Conservation (phyloP, 2,797 vertebrate genomes). For the Cyprinodon diabolis region DNA sequence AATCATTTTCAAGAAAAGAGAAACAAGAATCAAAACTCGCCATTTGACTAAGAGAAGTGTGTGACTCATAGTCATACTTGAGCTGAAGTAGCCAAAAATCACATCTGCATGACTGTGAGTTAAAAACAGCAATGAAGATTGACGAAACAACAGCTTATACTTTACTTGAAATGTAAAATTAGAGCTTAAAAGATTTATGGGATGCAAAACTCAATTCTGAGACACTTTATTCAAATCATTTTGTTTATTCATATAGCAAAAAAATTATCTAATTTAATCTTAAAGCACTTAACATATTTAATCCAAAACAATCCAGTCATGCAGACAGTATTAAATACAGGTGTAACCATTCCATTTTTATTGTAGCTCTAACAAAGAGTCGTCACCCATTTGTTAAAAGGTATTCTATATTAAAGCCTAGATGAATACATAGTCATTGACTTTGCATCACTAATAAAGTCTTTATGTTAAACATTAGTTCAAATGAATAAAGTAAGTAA, state of each 20-base stretch:
- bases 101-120: neutral
- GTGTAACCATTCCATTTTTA: neutral
- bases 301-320: neutral
- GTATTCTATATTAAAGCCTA: neutral
- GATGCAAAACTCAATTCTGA: neutral
- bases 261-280: neutral
- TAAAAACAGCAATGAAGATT: neutral
- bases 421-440: neutral
- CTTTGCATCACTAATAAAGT: neutral
- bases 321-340: neutral
- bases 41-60: neutral
- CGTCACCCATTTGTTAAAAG: neutral
- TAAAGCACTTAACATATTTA: neutral
- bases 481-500: neutral
- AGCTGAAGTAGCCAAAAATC: neutral
- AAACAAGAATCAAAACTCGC: neutral
- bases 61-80: neutral
- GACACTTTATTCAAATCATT: neutral
- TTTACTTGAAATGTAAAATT: neutral
- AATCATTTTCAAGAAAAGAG: neutral
- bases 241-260: neutral
- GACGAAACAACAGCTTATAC: no score
- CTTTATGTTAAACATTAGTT: no score
- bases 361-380: no score
- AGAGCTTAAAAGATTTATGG: neutral